Percentiles rank a stretch among this genome's conserved stretches.
Evolutionary conservation across 2,797 vertebrate species (phyloP).

Genomic region (Salarias fasciatus): DNA sequence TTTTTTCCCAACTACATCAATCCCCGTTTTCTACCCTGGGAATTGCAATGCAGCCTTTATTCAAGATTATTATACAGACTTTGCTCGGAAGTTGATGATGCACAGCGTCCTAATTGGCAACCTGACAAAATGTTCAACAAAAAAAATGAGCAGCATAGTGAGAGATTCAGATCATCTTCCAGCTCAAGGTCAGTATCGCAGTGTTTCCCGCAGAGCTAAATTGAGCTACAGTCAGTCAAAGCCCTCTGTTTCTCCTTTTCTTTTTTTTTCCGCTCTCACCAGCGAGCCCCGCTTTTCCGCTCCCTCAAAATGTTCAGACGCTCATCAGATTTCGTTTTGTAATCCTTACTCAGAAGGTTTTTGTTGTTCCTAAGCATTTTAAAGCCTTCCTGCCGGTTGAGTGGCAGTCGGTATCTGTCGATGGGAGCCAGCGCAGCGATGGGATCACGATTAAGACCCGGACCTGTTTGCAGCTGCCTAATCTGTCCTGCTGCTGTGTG

Average conservation of each 20-base stretch:
- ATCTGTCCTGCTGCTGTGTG: conserved; percentile 12
- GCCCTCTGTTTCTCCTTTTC: too few relatives aligned
- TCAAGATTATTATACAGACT: too few relatives aligned
- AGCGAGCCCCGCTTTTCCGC: too few relatives aligned
- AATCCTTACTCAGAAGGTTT: conserved; percentile 3
- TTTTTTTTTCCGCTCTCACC: too few relatives aligned
- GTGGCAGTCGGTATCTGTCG: conserved; percentile 29
- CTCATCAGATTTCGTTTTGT: conserved; percentile 17
- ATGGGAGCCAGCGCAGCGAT: conserved; percentile 29
- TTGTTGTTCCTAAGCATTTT: conserved; percentile 9
- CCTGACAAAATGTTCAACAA: conserved; percentile 11
- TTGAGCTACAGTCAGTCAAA: conserved; percentile 2
- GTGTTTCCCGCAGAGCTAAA: conserved; percentile 1
- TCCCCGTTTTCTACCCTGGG: background rate
- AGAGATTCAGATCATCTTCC: conserved; percentile 10
- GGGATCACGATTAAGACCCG: conserved; percentile 33
- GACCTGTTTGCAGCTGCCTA: conserved; percentile 32
- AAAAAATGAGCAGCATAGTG: conserved; percentile 8
- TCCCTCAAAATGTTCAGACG: conserved; percentile 2
- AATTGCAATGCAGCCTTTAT: too few relatives aligned
- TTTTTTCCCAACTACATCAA: background rate
- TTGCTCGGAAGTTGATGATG: too few relatives aligned
- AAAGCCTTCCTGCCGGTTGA: conserved; percentile 17
- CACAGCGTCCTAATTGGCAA: conserved; percentile 2
- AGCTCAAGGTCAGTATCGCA: background rate